A percentile compares a stretch with the other conserved stretches of the same genome.
These are phyloP conservation scores for Gibbula magus DNA, from an alignment of 2,888 invertebrate genomes.

Conservation along the genomic window DNA sequence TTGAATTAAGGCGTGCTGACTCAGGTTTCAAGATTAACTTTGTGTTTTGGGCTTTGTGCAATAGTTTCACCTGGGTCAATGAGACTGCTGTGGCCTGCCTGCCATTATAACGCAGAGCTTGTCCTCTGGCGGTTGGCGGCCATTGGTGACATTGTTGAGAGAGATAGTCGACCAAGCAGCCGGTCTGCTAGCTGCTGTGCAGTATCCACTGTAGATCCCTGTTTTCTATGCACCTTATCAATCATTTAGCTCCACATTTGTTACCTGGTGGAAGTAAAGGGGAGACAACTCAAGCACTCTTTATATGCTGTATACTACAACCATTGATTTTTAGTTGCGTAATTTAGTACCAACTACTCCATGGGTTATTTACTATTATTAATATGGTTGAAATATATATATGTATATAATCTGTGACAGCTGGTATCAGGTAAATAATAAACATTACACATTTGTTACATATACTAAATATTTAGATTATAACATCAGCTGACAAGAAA, in stretches of 20 bases:
- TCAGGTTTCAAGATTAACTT: constrained; percentile 17
- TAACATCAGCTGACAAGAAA: too few relatives aligned
- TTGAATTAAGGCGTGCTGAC: constrained; percentile 22
- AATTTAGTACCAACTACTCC: not conserved
- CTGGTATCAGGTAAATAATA: not conserved
- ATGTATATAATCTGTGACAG: not conserved
- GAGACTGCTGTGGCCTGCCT: not conserved
- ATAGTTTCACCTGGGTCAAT: not conserved
- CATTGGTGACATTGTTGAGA: not conserved
- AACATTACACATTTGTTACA: too few relatives aligned
- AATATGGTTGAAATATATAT: not conserved
- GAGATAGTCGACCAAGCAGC: too few relatives aligned
- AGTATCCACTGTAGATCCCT: too few relatives aligned
- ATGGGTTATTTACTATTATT: not conserved
- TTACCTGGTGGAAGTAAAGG: too few relatives aligned
- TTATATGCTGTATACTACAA: not conserved
- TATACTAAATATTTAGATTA: too few relatives aligned
- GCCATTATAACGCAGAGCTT: not conserved
- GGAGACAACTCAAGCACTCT: not conserved
- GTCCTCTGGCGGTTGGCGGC: not conserved
- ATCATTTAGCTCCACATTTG: too few relatives aligned
- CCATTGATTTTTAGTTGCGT: not conserved
- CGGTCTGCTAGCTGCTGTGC: too few relatives aligned
- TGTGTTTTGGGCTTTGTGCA: constrained; percentile 19
- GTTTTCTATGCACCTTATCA: too few relatives aligned